Percentiles rank a stretch among this genome's conserved stretches.
These are phyloP conservation scores for Antechinus flavipes DNA, from an alignment of 2,113 vertebrate genomes.

Conservation along the genomic window DNA sequence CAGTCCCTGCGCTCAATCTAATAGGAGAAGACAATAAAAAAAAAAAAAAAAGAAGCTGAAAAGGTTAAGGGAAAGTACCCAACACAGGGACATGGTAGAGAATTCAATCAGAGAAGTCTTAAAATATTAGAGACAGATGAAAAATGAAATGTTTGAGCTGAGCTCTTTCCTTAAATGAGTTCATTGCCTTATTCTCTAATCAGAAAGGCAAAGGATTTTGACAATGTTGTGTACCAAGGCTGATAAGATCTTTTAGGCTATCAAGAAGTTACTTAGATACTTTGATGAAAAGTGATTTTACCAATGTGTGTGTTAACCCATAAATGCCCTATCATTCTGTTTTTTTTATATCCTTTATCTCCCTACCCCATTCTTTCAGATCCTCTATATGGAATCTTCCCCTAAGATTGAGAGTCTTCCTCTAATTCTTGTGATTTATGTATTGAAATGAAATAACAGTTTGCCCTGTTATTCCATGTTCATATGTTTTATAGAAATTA, in stretches of 20 bases:
- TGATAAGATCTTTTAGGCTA: neutral
- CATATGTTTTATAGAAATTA: neutral
- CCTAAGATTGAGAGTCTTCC: neutral
- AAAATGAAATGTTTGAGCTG: neutral
- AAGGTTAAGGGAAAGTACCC: neutral
- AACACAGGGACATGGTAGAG: neutral
- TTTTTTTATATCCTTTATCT: neutral
- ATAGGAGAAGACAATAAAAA: neutral
- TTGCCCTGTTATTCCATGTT: neutral
- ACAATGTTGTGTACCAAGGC: neutral
- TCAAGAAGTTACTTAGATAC: neutral
- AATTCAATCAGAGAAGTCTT: neutral
- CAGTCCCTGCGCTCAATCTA: neutral
- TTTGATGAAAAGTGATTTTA: neutral
- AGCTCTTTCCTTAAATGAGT: neutral
- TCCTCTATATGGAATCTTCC: neutral
- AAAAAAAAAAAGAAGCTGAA: neutral
- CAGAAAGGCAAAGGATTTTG: neutral
- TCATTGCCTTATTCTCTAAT: neutral
- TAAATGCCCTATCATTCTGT: neutral
- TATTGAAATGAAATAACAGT: neutral
- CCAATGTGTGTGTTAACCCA: neutral
- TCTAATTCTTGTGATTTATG: neutral
- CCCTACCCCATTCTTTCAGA: neutral
- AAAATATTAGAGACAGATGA: neutral